Evolutionary conservation across 2,888 invertebrate genomes (phyloP).

Genomic region (Acanthoscelides obtectus): DNA sequence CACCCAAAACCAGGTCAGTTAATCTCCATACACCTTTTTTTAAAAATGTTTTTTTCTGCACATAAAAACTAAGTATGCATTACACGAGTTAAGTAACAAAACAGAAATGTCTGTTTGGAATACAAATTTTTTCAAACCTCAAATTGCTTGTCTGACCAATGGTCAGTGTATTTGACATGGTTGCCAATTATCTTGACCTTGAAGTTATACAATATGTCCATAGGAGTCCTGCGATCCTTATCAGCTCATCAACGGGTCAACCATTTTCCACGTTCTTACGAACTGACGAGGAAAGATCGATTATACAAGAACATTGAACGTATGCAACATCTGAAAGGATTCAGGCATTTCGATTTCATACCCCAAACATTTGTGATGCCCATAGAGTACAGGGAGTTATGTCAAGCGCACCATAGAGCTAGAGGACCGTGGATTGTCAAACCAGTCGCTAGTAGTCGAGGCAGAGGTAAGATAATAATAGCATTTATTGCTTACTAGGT

Average conservation of each 20-base stretch:
- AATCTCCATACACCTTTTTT: too few relatives aligned
- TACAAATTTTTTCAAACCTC: too few relatives aligned
- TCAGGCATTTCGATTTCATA: conserved; percentile 88
- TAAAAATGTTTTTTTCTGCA: too few relatives aligned
- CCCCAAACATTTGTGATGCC: conserved; percentile 94
- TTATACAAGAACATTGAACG: conserved; percentile 88
- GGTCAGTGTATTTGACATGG: too few relatives aligned
- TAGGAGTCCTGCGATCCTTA: conserved; percentile 64
- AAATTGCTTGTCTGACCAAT: too few relatives aligned
- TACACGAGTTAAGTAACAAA: too few relatives aligned
- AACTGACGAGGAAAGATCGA: conserved; percentile 91
- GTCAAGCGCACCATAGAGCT: conserved; percentile 68
- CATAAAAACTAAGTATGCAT: too few relatives aligned
- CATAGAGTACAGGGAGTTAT: conserved; percentile 72
- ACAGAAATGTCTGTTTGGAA: too few relatives aligned
- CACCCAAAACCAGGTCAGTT: conserved; percentile 79
- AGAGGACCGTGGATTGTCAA: conserved; percentile 95
- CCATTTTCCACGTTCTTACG: conserved; percentile 94
- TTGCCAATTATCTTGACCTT: too few relatives aligned
- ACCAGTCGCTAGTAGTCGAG: conserved; percentile 89
- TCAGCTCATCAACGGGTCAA: conserved; percentile 88
- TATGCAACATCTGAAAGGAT: conserved; percentile 81
- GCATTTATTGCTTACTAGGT: too few relatives aligned
- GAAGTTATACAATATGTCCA: too few relatives aligned
- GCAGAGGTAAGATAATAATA: conserved; percentile 66